These are phyloP conservation scores for Silurus glanis DNA, from an alignment of 2,113 vertebrate genomes.

Conservation along the genomic window DNA sequence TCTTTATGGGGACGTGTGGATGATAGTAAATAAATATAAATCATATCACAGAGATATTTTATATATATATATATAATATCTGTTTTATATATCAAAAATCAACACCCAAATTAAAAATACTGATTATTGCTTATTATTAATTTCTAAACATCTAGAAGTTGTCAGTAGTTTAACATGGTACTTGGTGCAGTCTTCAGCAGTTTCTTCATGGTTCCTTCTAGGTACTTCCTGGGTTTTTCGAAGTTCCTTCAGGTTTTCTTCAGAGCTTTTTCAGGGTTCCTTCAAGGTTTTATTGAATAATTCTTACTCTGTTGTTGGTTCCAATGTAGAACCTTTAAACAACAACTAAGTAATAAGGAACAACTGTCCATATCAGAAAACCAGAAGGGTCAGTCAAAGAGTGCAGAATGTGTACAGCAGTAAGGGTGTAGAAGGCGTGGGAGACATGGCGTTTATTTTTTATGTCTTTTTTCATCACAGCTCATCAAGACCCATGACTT, in stretches of 20 bases:
- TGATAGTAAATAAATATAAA: too few relatives aligned
- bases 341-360: background rate
- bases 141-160: background rate
- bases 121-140: background rate
- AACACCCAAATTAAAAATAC: background rate
- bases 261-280: background rate
- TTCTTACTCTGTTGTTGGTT: background rate
- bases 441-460: background rate
- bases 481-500: conserved; percentile 94
- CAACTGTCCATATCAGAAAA: background rate
- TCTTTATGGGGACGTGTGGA: too few relatives aligned
- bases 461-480: conserved; percentile 62
- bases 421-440: background rate
- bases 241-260: too few relatives aligned
- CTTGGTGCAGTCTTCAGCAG: background rate
- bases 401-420: background rate
- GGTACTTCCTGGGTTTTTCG: too few relatives aligned
- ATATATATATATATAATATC: too few relatives aligned
- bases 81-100: too few relatives aligned
- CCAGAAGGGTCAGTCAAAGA: background rate
- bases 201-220: background rate
- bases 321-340: background rate
- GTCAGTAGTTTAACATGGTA: background rate
- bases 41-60: too few relatives aligned
- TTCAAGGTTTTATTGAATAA: background rate